A percentile compares a stretch with the other conserved stretches of the same genome.
phyloP scores from a whole-genome alignment of 2,113 vertebrate species.

The Pelmatolapia mariae region DNA sequence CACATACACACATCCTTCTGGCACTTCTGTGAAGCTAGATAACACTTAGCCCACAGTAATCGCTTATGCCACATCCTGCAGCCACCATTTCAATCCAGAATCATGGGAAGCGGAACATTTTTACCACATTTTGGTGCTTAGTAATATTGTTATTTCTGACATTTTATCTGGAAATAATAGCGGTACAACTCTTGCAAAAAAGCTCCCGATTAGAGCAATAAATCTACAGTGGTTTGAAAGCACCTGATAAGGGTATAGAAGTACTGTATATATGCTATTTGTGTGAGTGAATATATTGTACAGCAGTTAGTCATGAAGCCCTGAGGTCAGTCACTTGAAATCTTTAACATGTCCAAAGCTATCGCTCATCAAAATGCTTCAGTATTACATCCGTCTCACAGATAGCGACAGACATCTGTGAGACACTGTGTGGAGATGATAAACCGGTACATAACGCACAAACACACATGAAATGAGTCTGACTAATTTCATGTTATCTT shows the following conservation, averaged over 20 bases:
- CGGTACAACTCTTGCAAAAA: neutral
- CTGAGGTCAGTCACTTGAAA: conserved; percentile 57
- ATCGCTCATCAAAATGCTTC: neutral
- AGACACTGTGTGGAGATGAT: neutral
- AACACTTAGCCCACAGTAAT: neutral
- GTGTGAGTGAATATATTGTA: conserved; percentile 15
- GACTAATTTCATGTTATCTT: neutral
- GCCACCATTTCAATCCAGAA: neutral
- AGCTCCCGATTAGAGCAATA: neutral
- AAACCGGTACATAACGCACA: neutral
- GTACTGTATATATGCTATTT: neutral
- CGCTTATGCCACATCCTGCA: neutral
- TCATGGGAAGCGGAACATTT: neutral
- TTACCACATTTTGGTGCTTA: neutral
- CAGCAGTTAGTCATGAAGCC: conserved; percentile 51
- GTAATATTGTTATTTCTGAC: neutral
- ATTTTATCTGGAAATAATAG: neutral
- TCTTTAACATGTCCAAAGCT: conserved; percentile 2
- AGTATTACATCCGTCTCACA: neutral
- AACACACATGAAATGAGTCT: neutral
- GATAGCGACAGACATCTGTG: neutral
- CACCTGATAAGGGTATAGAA: conserved; percentile 26
- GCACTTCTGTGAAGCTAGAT: neutral
- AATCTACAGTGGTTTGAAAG: conserved; percentile 33
- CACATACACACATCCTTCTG: conserved; percentile 19